Conservation (phyloP, 2,888 invertebrate species). For the Chorisops tibialis region DNA sequence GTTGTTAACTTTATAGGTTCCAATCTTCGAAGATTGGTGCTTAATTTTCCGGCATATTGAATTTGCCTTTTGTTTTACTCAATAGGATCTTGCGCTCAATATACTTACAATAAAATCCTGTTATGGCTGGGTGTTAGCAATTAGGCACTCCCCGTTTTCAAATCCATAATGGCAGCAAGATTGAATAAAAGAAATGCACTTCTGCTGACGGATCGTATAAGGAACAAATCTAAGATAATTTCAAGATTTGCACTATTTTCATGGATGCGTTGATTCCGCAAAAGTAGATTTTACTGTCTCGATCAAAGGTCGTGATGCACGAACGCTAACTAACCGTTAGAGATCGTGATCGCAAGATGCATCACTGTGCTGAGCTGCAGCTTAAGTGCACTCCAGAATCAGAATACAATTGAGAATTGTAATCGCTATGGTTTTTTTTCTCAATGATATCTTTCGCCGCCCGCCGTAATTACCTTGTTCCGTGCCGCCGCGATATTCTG, state of each 20-base stretch:
- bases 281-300: constrained; percentile 18
- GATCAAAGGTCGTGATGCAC: constrained; percentile 27
- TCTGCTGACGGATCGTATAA: too few relatives aligned
- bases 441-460: neutral
- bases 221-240: too few relatives aligned
- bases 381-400: constrained; percentile 12
- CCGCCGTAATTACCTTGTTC: neutral
- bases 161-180: too few relatives aligned
- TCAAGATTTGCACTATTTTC: too few relatives aligned
- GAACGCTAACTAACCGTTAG: constrained; percentile 20
- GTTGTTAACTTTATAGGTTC: neutral
- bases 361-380: constrained; percentile 1
- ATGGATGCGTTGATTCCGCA: neutral
- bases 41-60: too few relatives aligned
- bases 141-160: constrained; percentile 17
- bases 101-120: constrained; percentile 15
- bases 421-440: neutral
- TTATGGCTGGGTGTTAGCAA: constrained; percentile 8
- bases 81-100: constrained; percentile 10
- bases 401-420: constrained; percentile 24
- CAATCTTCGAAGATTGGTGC: too few relatives aligned
- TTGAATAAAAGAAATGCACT: too few relatives aligned
- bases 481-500: neutral
- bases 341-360: constrained; percentile 19
- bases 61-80: too few relatives aligned